phyloP scores from a whole-genome alignment of 1,140 invertebrate genomes.

The Aphaenogaster rudis region DNA sequence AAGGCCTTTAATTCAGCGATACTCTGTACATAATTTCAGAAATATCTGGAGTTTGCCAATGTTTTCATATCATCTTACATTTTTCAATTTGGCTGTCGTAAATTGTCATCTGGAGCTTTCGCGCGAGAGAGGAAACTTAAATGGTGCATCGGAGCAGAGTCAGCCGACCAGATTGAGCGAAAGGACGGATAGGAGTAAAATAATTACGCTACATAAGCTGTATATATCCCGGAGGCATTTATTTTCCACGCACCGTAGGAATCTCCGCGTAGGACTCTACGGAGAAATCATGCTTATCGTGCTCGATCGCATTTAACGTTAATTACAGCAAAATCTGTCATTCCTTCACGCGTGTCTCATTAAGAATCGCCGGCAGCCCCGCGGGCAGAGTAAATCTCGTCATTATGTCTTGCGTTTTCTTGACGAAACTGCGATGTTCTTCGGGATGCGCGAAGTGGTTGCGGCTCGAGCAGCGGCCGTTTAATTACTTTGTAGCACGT shows the following conservation, averaged over 20 bases:
- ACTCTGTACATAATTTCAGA: neutral
- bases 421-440: slow-evolving; percentile 60
- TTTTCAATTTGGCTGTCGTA: neutral
- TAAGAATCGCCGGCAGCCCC: slow-evolving; percentile 46
- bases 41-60: neutral
- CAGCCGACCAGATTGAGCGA: neutral
- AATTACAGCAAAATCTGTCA: slow-evolving; percentile 61
- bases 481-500: slow-evolving; percentile 73
- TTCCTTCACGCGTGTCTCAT: slow-evolving; percentile 56
- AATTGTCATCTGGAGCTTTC: slow-evolving; percentile 1
- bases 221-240: slow-evolving; percentile 11
- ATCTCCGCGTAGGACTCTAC: neutral
- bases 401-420: slow-evolving; percentile 67
- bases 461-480: slow-evolving; percentile 72
- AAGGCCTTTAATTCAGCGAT: neutral
- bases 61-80: neutral
- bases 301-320: slow-evolving; percentile 54
- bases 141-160: neutral
- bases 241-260: slow-evolving; percentile 14
- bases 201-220: slow-evolving; percentile 27
- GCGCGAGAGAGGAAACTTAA: neutral
- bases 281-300: slow-evolving; percentile 48
- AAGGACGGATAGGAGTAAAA: slow-evolving; percentile 9
- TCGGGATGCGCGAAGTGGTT: slow-evolving; percentile 65
- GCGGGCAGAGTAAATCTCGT: slow-evolving; percentile 56